Evolutionary conservation across 2,113 vertebrate species (phyloP), one percentile per base, ranked within the genome.

Genomic region (Martes martes): DNA sequence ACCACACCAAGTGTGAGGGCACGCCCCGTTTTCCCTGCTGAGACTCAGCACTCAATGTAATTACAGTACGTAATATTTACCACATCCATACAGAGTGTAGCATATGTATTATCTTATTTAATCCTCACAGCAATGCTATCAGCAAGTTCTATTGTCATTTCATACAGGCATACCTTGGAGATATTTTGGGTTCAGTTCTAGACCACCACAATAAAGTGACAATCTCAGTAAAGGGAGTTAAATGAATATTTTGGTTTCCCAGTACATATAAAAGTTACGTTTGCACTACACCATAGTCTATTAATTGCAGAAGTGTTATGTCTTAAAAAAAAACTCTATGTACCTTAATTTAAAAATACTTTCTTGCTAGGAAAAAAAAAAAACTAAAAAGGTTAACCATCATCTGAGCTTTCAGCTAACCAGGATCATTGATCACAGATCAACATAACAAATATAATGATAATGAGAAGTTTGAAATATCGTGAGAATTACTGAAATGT

Each of bases 1-100:
- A 16, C 47, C 57, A 85, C 61, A 9, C 50, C 42, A 80, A 18
- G 23, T 8, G 16, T 24, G 82, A 95, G 63, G 65, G 16, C 1
- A 9, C 0, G 45, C 4, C 24, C 11, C 1, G 0, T 23, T 50
- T 31, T 6, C 15, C 42, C 31, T 10, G 1, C 24, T 14, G 69
- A 86, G 67, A 24, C 42, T 42, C 24, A 45, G n/a, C 42, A 7
- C 1, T 21, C 33, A 59, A 39, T 39, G 42, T 11, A 69, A 85
- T 47, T 39, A 50, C 4, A 95, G 19, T 31, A 21, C 10, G 42
- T 47, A 65, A 10, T 21, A 59, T n/a, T 82, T 63, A 78, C 11
- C 36, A 1, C 15, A 14, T 4, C 47, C 26, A 33, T 59, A 65
- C 15, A 28, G 69, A 79, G 87, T 26, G 0, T 19, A 26, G 10